These are phyloP conservation scores for Thymelicus lineola DNA, from an alignment of 2,888 invertebrate species.

Conservation along the genomic window DNA sequence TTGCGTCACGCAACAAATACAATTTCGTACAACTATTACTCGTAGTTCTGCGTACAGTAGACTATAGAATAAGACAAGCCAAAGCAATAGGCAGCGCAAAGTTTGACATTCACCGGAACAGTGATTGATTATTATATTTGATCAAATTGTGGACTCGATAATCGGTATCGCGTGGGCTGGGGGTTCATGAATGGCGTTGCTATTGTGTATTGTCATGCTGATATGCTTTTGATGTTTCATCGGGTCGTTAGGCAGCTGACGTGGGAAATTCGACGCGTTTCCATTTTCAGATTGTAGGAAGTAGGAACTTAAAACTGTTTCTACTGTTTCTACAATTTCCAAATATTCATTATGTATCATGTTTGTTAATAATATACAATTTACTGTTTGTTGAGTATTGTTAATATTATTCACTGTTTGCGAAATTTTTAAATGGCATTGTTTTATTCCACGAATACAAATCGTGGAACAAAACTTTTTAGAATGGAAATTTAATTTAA, in stretches of 20 bases:
- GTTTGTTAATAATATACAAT: too few relatives aligned
- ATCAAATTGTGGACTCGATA: not conserved
- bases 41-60: not conserved
- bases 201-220: conserved; percentile 13
- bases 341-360: too few relatives aligned
- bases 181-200: conserved; percentile 1
- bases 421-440: too few relatives aligned
- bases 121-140: conserved; percentile 13
- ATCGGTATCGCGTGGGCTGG: conserved; percentile 6
- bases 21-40: not conserved
- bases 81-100: not conserved
- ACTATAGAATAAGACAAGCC: conserved; percentile 1
- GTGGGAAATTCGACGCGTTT: not conserved
- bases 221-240: conserved; percentile 3
- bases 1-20: not conserved
- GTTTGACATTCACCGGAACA: conserved; percentile 7
- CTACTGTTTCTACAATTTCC: too few relatives aligned
- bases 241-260: conserved; percentile 3
- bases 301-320: too few relatives aligned
- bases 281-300: not conserved
- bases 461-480: too few relatives aligned
- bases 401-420: too few relatives aligned
- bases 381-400: too few relatives aligned
- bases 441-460: too few relatives aligned
- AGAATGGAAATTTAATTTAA: too few relatives aligned